Conservation (phyloP, 2,113 vertebrate species). For the Prochilodus magdalenae region DNA sequence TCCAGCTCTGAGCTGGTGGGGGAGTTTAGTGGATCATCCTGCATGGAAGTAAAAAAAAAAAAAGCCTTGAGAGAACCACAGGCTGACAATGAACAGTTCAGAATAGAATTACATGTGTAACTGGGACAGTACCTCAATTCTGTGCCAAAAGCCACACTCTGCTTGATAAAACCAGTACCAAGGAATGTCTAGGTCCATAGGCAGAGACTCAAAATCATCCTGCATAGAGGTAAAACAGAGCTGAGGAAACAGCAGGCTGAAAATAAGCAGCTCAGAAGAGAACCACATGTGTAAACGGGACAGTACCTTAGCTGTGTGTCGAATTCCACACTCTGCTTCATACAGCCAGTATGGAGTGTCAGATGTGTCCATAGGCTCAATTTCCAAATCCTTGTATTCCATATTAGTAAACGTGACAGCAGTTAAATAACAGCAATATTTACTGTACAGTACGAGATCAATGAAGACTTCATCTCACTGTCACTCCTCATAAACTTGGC, state of each 20-base stretch:
- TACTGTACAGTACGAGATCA: not conserved
- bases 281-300: not conserved
- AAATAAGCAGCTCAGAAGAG: not conserved
- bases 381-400: not conserved
- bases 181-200: conserved; percentile 84
- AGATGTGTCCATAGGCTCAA: conserved; percentile 82
- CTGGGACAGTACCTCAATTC: conserved; percentile 81
- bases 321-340: conserved; percentile 85
- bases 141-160: conserved; percentile 88
- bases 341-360: conserved; percentile 86
- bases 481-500: not conserved
- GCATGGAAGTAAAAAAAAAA: not conserved
- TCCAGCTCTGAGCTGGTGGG: conserved; percentile 53
- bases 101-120: not conserved
- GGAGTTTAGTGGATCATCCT: conserved; percentile 53
- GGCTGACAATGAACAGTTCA: not conserved
- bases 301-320: conserved; percentile 89
- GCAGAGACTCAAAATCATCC: not conserved
- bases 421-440: not conserved
- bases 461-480: not conserved
- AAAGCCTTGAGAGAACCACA: not conserved
- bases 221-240: not conserved
- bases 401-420: not conserved
- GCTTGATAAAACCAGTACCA: conserved; percentile 88
- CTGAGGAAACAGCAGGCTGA: not conserved